Conservation (phyloP, 2,113 vertebrate species). For the Triplophysa dalaica region DNA sequence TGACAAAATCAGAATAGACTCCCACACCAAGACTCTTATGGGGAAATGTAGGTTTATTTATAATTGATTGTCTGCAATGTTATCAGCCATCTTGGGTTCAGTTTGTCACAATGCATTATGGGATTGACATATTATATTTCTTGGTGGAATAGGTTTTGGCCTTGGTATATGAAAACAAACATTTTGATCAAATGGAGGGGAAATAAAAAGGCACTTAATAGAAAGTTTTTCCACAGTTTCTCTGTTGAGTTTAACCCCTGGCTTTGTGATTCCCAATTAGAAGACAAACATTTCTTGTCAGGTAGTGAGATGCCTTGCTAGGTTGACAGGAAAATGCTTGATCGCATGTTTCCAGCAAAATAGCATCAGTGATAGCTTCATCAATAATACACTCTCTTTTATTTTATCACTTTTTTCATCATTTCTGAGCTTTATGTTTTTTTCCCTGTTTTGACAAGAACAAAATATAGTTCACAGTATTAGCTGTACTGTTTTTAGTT, state of each 20-base stretch:
- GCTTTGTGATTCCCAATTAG: constrained; percentile 44
- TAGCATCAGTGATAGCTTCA: not conserved
- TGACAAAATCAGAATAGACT: too few species aligned
- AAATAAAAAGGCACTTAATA: constrained; percentile 9
- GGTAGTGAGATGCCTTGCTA: constrained; percentile 18
- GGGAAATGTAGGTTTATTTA: too few species aligned
- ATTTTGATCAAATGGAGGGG: not conserved
- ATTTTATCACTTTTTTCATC: too few species aligned
- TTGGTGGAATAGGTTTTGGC: too few species aligned
- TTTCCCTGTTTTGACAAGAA: constrained; percentile 15
- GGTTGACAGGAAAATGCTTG: constrained; percentile 30
- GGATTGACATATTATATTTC: too few species aligned
- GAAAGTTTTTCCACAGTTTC: constrained; percentile 6
- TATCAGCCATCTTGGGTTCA: too few species aligned
- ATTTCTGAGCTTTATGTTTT: not conserved
- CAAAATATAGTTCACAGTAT: constrained; percentile 4
- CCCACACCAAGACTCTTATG: too few species aligned
- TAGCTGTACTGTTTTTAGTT: constrained; percentile 24
- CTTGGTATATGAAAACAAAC: too few species aligned
- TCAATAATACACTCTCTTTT: not conserved
- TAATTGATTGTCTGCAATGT: too few species aligned
- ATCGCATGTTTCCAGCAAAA: constrained; percentile 20
- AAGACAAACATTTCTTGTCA: constrained; percentile 37
- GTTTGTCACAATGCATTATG: too few species aligned
- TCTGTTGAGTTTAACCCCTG: constrained; percentile 44